Evolutionary conservation across 2,888 invertebrate genomes (phyloP), one percentile per base, ranked within the genome.

Genomic region (Cremastinae sp.): DNA sequence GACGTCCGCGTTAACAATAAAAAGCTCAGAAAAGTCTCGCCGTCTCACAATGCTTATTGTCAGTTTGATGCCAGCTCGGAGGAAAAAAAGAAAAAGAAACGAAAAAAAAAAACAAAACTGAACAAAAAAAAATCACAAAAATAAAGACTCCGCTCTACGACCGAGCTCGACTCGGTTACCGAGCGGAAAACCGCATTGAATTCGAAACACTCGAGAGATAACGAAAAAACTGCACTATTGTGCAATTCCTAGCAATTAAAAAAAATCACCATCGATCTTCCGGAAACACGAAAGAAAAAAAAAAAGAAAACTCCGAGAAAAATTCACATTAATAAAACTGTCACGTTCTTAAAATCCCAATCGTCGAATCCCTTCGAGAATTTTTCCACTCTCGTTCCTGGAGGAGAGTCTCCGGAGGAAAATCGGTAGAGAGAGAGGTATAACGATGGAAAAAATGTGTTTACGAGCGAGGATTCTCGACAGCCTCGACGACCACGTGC

Each of bases 1-100:
- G 62, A 75, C 72, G 75, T 75, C 75, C 75, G 75, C 72, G 28
- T 28, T 28, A 28, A 28, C 68, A 72, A 68, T 72, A 45, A 66
- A 62, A 66, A 51, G 43, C 56, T 55, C 8, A 58, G 68, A 68
- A 28, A 64, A 62, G 22, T 69, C 10, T 20, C 56, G 51, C 51
- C 72, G 37, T 68, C 47, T 75, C 43, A 55, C 64, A 55, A 41
- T 47, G 22, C 2, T 20, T 10, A 22, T 16, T 5, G 47, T 47
- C 28, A 16, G 28, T 41, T 41, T 12, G 41, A 2, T 41, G 41
- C 12, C 41, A 12, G 10, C n/a, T n/a, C 41, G 41, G 28, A 45
- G 7, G 4, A 22, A 7, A 35, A 14, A 9, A 12, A 35, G 12
- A 43, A 49, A 43, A 53, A 65, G 5, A n/a, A 39, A 49, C 12